phyloP scores from a whole-genome alignment of 2,113 vertebrate species.

The Phyllostomus discolor region DNA sequence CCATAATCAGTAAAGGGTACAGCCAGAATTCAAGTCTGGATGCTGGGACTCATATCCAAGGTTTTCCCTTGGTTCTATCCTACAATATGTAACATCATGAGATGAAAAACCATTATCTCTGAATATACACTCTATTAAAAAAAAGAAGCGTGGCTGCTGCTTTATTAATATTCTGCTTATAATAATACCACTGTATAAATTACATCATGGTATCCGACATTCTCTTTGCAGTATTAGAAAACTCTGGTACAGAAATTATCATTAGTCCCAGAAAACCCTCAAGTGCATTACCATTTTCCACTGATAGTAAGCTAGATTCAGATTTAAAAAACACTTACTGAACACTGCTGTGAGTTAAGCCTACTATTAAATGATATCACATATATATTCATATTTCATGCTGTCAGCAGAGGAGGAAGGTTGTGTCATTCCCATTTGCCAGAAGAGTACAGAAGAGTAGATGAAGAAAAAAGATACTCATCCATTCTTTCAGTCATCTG shows the following conservation, averaged over 20 bases:
- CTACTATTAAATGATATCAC: neutral
- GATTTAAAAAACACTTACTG: neutral
- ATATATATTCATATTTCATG: neutral
- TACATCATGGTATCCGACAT: neutral
- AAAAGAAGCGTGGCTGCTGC: neutral
- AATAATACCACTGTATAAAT: slow-evolving; percentile 1
- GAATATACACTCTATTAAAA: neutral
- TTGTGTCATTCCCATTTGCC: neutral
- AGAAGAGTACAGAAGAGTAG: neutral
- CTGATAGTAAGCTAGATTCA: neutral
- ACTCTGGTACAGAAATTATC: neutral
- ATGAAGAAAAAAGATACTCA: neutral
- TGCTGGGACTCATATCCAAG: neutral
- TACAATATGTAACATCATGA: neutral
- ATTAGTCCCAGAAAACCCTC: neutral
- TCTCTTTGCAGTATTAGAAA: neutral
- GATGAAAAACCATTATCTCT: neutral
- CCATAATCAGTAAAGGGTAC: neutral
- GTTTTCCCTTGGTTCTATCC: neutral
- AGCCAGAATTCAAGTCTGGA: neutral
- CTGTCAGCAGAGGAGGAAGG: neutral
- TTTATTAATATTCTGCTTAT: slow-evolving; percentile 11
- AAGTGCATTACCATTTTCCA: neutral
- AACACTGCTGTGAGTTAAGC: neutral
- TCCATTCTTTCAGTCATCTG: neutral